Evolutionary conservation across 1,140 invertebrate species (phyloP), one percentile per base, ranked within the genome.

Genomic region (Sitobion miscanthi): DNA sequence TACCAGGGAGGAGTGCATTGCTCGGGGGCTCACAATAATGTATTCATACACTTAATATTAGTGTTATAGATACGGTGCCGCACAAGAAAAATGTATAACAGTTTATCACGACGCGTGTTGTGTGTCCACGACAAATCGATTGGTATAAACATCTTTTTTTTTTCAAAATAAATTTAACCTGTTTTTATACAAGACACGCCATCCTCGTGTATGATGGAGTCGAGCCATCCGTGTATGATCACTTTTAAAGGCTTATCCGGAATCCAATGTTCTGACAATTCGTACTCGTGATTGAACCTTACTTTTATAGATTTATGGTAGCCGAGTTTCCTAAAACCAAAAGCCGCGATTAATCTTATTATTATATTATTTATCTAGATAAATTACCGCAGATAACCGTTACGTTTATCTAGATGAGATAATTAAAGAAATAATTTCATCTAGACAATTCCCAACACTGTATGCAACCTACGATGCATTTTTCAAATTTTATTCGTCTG

Each of bases 201-300:
- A 42, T 93, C 82, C 6, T 54, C 25, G 21, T 83, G 35, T 9
- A 38, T 5, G 0, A 49, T 85, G 2, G 91, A 93, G 49, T 93
- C 91, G 23, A 86, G 91, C 91, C 91, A 93, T 42, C 91, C 91
- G 17, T 93, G 91, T 9, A 93, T 52, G 14, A 93, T 93, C 9
- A 93, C 82, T 86, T 93, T 93, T 21, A 93, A 83, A 14, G 91
- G 82, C 11, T 86, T 57, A 38, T 45, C 25, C 35, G 47, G 21
- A 45, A 86, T 86, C 91, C 91, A 93, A 86, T 93, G 14, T 54
- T 57, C 0, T n/a, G 11, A 7, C 21, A 93, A 9, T 11, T 57
- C 52, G 2, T 83, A 30, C n/a, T 93, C 91, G 0, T 57, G 47
- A 17, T 25, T 2, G 6, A 42, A 86, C 42, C 11, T 54, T 52